These are phyloP conservation scores for Pangasius larnaudii DNA, from an alignment of 2,797 vertebrate genomes.

Conservation along the genomic window DNA sequence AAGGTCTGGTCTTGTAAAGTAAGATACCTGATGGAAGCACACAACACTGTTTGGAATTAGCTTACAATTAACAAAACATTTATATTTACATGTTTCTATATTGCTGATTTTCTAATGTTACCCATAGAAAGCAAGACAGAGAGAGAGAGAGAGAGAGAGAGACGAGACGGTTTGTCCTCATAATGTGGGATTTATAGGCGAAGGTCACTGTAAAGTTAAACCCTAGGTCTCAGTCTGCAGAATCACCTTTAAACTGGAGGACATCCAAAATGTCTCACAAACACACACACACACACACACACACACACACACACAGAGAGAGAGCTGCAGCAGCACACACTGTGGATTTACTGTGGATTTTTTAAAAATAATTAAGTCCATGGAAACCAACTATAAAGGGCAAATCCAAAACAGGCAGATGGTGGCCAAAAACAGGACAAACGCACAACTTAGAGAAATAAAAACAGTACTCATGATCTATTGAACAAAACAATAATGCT, in stretches of 20 bases:
- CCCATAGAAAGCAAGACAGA: not conserved
- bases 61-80: not conserved
- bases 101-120: not conserved
- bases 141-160: not conserved
- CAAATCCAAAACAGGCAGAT: not conserved
- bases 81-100: not conserved
- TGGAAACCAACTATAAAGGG: not conserved
- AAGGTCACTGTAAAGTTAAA: slow-evolving; percentile 27
- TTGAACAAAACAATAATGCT: not conserved
- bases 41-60: not conserved
- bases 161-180: slow-evolving; percentile 37
- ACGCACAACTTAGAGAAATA: not conserved
- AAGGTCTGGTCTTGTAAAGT: not conserved
- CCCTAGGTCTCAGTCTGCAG: slow-evolving; percentile 44
- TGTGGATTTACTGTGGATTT: not conserved
- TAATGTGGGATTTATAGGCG: slow-evolving; percentile 47
- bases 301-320: not conserved
- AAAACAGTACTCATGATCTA: not conserved
- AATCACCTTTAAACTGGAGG: slow-evolving; percentile 60
- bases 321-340: slow-evolving; percentile 1
- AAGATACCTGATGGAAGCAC: not conserved
- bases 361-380: not conserved
- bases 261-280: slow-evolving; percentile 46
- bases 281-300: not conserved
- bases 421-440: not conserved